Base-by-base conservation (phyloP, 2,888 invertebrate genomes). In the Hydrotaea cyrtoneurina region DNA sequence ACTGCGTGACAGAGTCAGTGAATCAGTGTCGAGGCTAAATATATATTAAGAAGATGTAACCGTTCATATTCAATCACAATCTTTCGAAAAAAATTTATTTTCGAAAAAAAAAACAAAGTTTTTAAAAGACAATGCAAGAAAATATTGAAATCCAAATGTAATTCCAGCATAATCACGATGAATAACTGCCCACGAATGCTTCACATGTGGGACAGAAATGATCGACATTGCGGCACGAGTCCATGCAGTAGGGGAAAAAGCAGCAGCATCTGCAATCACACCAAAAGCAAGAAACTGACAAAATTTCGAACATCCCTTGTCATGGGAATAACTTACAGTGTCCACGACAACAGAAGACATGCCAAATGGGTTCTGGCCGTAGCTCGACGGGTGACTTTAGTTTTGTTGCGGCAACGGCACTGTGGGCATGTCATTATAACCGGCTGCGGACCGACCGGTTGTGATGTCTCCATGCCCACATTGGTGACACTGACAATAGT, bases 171-270 rank as follows among this genome's bases (percentile, higher is more conserved):
- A 11, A 2, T 26, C 86, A 87, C 0, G 86, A 86, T 0, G 77
- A 23, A 73, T 87, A 87, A 0, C 86, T 85, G 0, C 87, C 87
- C 59, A 87, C 62, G 46, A 77, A 87, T 4, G 82, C 66, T 26
- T 73, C 80, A 59, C 87, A 87, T 83, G 82, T 87, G 50, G 87
- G 86, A 66, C 87, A 87, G 53, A 86, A 87, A 80, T 87, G 87
- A 77, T 87, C 87, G 0, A 87, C 77, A 72, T 87, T 86, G 5
- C 82, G 87, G 62, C 87, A 87, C 4, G 86, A 46, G 26, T 87
- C 72, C 86, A 87, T 86, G 21, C 87, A 87, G 43, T 87, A 87
- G 10, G 87, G 87, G 2, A 87, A 17, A 53, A 82, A 87, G 36
- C 87, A 87, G 17, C 86, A 87, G 36, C 82, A 82, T 0, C 87